Conservation (phyloP, 2,797 vertebrate genomes). For the Selene dorsalis region DNA sequence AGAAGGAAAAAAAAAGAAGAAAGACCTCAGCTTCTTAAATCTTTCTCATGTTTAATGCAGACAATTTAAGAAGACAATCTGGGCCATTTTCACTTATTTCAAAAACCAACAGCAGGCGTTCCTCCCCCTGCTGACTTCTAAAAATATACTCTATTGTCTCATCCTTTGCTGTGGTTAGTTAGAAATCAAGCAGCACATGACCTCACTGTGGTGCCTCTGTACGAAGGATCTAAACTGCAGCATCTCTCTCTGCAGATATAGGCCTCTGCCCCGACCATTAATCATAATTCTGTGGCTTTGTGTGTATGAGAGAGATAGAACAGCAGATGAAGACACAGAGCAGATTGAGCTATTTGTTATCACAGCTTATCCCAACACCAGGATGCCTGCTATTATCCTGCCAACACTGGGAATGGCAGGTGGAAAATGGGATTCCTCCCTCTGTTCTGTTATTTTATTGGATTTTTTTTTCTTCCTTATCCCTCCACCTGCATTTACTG, state of each 20-base stretch:
- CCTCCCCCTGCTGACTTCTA: conserved; percentile 32
- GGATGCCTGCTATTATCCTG: conserved; percentile 73
- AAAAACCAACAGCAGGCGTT: conserved; percentile 49
- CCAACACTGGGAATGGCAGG: conserved; percentile 71
- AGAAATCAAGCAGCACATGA: conserved; percentile 31
- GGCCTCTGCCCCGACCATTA: conserved; percentile 52
- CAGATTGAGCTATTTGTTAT: conserved; percentile 82
- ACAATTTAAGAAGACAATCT: conserved; percentile 49
- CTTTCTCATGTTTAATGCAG: conserved; percentile 51
- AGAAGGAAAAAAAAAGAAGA: conserved; percentile 14
- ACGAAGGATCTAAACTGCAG: conserved; percentile 18
- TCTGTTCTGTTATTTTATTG: conserved; percentile 63
- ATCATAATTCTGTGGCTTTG: conserved; percentile 65
- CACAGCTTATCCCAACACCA: conserved; percentile 74
- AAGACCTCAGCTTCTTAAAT: conserved; percentile 27
- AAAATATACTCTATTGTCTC: conserved; percentile 13
- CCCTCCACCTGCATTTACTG: conserved; percentile 41
- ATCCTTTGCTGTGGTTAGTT: conserved; percentile 22
- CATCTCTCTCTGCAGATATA: conserved; percentile 27
- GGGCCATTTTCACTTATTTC: conserved; percentile 39
- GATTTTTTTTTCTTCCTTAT: conserved; percentile 34
- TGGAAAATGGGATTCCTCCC: conserved; percentile 77
- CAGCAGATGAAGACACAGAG: conserved; percentile 68
- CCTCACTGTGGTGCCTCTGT: conserved; percentile 5
- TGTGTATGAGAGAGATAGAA: conserved; percentile 56